Base-by-base conservation (phyloP, 1,140 invertebrate species). In the Hylyphantes graminicola region DNA sequence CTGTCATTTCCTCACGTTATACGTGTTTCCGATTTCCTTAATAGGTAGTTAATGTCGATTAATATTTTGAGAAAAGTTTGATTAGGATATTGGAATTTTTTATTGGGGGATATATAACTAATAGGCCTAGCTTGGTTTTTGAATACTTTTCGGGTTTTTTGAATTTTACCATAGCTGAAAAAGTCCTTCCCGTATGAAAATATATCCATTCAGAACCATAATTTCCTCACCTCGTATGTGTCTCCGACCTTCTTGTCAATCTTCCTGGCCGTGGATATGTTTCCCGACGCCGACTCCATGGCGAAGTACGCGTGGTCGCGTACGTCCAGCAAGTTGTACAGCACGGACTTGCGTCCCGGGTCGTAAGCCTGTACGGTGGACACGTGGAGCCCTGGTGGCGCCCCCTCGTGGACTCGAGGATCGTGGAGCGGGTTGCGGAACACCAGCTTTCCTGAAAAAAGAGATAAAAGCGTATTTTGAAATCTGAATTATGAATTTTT, bases 351-450 rank as follows among this genome's bases (percentile, higher is more conserved):
- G 6, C 74, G 50, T 10, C 85, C 85, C 12, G 70, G 61, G 50
- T 87, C 86, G 55, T 79, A 80, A 0, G 86, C 86, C 12, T 65
- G 77, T 0, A 87, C 78, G 21, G 82, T 87, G 6, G 83, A 70
- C n/a, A 87, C 85, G 17, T 83, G 74, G 1, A 87, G 50, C 4
- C 79, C 81, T 0, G 85, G 63, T 7, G 86, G 86, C 2, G 87
- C 87, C 35, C 75, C 72, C n/a, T 84, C 72, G 53, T 87, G 84
- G 2, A 87, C 74, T 35, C 87, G 54, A 17, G 85, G 68, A 15
- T 87, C 77, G 67, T 87, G 86, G 11, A 83, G 51, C 2, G 76
- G 81, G 12, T 86, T 78, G 35, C 74, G 83, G 64, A 86, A 87
- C 0, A 79, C 76, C n/a, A 87, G 15, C 57, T 86, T 85, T 21